A percentile compares a stretch with the other conserved stretches of the same genome.
These are phyloP conservation scores for Diadegma fenestrale DNA, from an alignment of 2,888 invertebrate species.

Conservation along the genomic window DNA sequence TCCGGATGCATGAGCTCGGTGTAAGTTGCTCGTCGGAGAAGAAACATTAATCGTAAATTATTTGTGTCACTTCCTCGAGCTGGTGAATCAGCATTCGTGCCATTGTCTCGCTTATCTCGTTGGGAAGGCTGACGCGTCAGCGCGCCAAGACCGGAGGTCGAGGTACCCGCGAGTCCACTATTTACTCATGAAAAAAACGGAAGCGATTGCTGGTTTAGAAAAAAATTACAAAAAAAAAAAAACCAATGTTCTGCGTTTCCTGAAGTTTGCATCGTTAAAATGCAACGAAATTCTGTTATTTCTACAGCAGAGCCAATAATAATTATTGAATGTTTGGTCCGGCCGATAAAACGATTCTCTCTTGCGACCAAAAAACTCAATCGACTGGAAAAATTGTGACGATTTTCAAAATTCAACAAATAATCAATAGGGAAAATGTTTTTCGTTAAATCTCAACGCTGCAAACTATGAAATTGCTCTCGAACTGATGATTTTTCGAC, in stretches of 20 bases:
- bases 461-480: neutral
- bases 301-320: no score
- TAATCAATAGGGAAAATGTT: no score
- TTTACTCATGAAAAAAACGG: neutral
- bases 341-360: no score
- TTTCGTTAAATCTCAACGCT: no score
- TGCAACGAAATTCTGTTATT: no score
- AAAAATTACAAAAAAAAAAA: neutral
- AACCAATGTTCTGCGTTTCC: no score
- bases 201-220: neutral
- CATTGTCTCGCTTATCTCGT: constrained; percentile 33
- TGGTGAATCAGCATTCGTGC: constrained; percentile 33
- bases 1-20: neutral
- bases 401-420: no score
- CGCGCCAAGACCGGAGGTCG: neutral
- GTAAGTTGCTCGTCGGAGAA: neutral
- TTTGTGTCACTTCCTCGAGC: neutral
- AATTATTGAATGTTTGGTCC: no score
- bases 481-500: neutral
- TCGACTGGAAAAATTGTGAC: no score
- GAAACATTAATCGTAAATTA: neutral
- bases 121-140: constrained; percentile 3
- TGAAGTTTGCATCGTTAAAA: no score
- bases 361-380: no score
- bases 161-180: neutral